phyloP scores from a whole-genome alignment of 1,140 invertebrate species.

The Procambarus virginalis region DNA sequence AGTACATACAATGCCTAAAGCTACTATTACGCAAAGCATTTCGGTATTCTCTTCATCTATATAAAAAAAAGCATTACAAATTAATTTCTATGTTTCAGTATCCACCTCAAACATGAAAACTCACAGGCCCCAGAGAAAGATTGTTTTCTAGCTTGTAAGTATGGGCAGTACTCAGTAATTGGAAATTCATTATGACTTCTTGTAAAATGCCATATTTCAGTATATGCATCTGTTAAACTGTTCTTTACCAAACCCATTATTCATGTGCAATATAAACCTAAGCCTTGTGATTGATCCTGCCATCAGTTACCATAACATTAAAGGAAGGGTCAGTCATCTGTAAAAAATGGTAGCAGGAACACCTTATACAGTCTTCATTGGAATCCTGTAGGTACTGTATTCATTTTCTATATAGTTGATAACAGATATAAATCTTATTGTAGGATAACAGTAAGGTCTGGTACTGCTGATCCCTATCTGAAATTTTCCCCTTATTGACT shows the following conservation, averaged over 20 bases:
- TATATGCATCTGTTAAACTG: not conserved
- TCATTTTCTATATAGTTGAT: not conserved
- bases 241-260: not conserved
- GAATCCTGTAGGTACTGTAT: not conserved
- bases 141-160: not conserved
- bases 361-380: not conserved
- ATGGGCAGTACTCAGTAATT: not conserved
- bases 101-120: not conserved
- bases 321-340: not conserved
- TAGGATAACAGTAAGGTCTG: not conserved
- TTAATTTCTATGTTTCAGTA: not conserved
- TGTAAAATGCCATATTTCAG: not conserved
- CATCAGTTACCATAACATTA: not conserved
- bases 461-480: not conserved
- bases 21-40: no score
- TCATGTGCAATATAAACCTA: conserved; percentile 64
- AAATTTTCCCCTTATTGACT: not conserved
- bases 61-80: not conserved
- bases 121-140: not conserved
- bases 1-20: no score
- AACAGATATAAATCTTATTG: not conserved
- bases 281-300: conserved; percentile 45
- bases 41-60: not conserved
- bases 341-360: not conserved
- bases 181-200: not conserved